phyloP scores from a whole-genome alignment of 2,888 invertebrate genomes.

The Amiota mariae region DNA sequence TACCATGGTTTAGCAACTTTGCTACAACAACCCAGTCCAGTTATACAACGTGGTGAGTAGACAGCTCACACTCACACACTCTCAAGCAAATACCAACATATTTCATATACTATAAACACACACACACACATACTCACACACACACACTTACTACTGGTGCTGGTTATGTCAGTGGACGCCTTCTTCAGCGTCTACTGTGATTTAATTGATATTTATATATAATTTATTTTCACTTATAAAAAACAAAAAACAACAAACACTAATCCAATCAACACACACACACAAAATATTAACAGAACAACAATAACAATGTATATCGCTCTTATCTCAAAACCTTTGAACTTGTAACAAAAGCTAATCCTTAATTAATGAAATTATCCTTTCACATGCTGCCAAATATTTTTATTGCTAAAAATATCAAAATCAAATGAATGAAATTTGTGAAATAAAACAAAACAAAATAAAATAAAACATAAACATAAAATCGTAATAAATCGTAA shows the following conservation, averaged over 20 bases:
- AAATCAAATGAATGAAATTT: slow-evolving; percentile 33
- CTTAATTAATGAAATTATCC: slow-evolving; percentile 16
- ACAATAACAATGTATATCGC: slow-evolving; percentile 34
- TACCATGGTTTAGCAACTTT: slow-evolving; percentile 96
- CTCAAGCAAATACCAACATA: too few species aligned
- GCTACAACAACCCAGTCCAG: slow-evolving; percentile 91
- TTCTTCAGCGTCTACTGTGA: too few species aligned
- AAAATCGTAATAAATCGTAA: slow-evolving; percentile 11
- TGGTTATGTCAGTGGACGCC: not conserved
- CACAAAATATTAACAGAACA: not conserved
- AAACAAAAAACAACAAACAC: too few species aligned
- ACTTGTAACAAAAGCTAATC: slow-evolving; percentile 27
- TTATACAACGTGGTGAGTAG: slow-evolving; percentile 82
- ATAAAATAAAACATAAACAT: slow-evolving; percentile 8
- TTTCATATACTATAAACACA: slow-evolving; percentile 14
- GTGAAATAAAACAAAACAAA: slow-evolving; percentile 15
- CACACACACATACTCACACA: slow-evolving; percentile 15
- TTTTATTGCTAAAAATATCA: not conserved
- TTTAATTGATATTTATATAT: too few species aligned
- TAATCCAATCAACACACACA: too few species aligned
- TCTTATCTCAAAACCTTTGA: slow-evolving; percentile 7
- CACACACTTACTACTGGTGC: slow-evolving; percentile 14
- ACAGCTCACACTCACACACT: not conserved
- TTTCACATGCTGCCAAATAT: slow-evolving; percentile 14
- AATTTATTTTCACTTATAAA: too few species aligned